Evolutionary conservation across 2,888 invertebrate genomes (phyloP), one percentile per base, ranked within the genome.

Genomic region (Sisyra terminalis): DNA sequence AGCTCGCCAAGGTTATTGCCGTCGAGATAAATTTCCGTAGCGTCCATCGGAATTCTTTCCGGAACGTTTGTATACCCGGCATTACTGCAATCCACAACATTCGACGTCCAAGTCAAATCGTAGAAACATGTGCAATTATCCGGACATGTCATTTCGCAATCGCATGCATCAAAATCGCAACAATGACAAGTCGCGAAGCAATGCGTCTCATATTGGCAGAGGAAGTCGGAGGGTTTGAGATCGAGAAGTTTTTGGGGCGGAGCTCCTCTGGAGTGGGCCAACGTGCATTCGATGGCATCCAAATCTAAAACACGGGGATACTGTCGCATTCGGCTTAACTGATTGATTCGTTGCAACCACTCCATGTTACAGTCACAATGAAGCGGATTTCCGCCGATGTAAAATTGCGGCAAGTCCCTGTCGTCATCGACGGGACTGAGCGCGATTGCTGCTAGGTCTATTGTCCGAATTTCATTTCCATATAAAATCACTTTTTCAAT

Each of bases 91-190:
- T 84, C 83, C 50, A 86, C 84, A 44, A 86, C 80, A 67, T 86
- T 86, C 57, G 81, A 78, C 52, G 76, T 74, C 83, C 86, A 87
- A 52, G 79, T 77, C 62, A 81, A 78, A 67, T 88, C 87, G 66
- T 85, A 84, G 69, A 78, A 88, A 60, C 88, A 89, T 50, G 78
- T 77, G 63, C 88, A 89, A 60, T 78, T 80, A 60, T 75, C 74
- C 50, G 88, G 88, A 61, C 88, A 89, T 52, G 82, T 83, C 81
- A 86, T 87, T 70, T 86, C 82, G 64, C 88, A 88, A 66, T 89
- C 88, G 65, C 88, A 89, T 48, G 84, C 84, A 61, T 85, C 85
- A 67, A 82, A 88, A 59, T 86, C 85, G 66, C 88, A 89, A 65
- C 88, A 89, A 63, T 85, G 83, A 62, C 89, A 88, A 48, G 84